These are phyloP conservation scores for Arnoldichthys spilopterus DNA, from an alignment of 2,797 vertebrate genomes.

Conservation along the genomic window DNA sequence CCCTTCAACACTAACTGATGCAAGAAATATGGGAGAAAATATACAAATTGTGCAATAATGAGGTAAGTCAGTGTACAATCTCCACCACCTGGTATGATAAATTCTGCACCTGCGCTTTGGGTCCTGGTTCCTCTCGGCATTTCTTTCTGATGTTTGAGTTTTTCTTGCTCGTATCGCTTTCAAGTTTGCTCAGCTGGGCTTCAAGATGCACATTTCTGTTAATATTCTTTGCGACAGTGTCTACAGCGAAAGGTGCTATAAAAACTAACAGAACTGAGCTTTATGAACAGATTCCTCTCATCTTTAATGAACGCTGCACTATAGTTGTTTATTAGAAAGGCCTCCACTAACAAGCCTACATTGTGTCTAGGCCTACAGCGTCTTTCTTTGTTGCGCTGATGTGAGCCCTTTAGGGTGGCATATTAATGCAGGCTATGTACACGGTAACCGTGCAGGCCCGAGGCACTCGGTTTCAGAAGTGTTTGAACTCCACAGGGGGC, in stretches of 20 bases:
- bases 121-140: background rate
- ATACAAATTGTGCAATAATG: background rate
- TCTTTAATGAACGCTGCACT: background rate
- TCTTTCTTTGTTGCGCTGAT: background rate
- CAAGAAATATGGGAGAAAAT: background rate
- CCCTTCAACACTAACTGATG: too few species aligned
- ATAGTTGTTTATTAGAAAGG: background rate
- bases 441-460: background rate
- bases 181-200: background rate
- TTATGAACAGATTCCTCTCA: background rate
- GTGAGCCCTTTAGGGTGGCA: background rate
- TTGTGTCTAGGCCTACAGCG: background rate
- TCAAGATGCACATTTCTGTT: background rate
- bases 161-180: background rate
- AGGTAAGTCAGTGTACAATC: too few species aligned
- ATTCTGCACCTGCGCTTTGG: background rate
- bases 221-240: background rate
- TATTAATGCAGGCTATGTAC: background rate
- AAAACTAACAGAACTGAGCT: background rate
- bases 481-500: slow-evolving; percentile 4
- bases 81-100: too few species aligned
- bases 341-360: background rate
- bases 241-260: background rate
- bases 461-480: slow-evolving; percentile 11
- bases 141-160: background rate